phyloP scores from a whole-genome alignment of 1,140 invertebrate genomes.

The Branchinecta lynchi region DNA sequence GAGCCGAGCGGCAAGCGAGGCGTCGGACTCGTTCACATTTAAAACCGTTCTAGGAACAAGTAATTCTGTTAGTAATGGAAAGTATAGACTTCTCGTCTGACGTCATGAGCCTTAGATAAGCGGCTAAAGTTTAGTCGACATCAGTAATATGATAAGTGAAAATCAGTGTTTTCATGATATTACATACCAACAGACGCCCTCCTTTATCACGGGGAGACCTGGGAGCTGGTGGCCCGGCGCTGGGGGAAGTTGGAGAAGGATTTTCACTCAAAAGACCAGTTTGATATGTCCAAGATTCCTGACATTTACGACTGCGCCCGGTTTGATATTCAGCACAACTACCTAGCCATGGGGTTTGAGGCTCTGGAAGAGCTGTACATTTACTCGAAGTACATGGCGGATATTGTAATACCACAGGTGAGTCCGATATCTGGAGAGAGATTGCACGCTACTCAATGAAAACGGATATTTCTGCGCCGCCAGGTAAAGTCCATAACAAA shows the following conservation, averaged over 20 bases:
- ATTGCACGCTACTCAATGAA: too few relatives aligned
- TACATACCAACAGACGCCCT: slow-evolving; percentile 50
- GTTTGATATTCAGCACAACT: slow-evolving; percentile 96
- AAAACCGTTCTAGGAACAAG: too few relatives aligned
- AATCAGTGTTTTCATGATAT: too few relatives aligned
- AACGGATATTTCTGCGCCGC: too few relatives aligned
- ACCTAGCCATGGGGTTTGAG: slow-evolving; percentile 76
- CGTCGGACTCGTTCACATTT: too few relatives aligned
- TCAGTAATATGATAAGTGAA: too few relatives aligned
- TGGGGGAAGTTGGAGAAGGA: slow-evolving; percentile 99
- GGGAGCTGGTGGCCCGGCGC: slow-evolving; percentile 92
- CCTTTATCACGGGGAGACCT: slow-evolving; percentile 94
- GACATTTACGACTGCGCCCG: slow-evolving; percentile 99
- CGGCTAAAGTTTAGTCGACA: too few relatives aligned
- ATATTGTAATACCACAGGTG: slow-evolving; percentile 96
- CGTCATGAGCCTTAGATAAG: too few relatives aligned
- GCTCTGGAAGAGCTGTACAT: slow-evolving; percentile 87
- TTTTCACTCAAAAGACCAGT: slow-evolving; percentile 76
- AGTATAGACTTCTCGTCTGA: too few relatives aligned
- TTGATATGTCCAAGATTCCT: slow-evolving; percentile 97
- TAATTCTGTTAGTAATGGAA: too few relatives aligned
- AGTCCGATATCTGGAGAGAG: slow-evolving; percentile 19
- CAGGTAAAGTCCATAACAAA: too few relatives aligned
- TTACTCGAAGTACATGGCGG: slow-evolving; percentile 85
- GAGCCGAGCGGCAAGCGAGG: too few relatives aligned